phyloP scores from a whole-genome alignment of 2,888 invertebrate genomes.

The Erebia aethiops region DNA sequence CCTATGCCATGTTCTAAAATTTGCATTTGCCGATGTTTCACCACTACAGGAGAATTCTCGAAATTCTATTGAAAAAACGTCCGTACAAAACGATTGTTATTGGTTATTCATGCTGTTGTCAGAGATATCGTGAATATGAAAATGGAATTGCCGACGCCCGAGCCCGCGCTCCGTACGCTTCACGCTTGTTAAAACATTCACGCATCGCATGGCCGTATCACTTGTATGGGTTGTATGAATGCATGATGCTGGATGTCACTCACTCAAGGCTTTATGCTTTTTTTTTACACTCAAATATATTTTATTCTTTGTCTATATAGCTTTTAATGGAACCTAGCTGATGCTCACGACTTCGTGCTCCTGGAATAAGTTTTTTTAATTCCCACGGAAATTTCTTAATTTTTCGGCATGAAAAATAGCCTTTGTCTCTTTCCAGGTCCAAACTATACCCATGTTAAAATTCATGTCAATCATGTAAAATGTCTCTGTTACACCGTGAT shows the following conservation, averaged over 20 bases:
- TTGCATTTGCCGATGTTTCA: not conserved
- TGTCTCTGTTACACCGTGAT: too few species aligned
- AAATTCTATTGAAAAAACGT: conserved; percentile 8
- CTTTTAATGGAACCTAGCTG: too few species aligned
- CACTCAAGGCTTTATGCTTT: not conserved
- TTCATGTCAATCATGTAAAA: too few species aligned
- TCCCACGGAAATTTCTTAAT: too few species aligned
- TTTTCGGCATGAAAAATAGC: too few species aligned
- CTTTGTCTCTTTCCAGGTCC: too few species aligned
- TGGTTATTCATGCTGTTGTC: conserved; percentile 14
- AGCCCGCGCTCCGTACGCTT: not conserved
- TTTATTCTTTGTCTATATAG: not conserved
- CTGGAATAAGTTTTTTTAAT: too few species aligned
- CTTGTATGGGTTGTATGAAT: conserved; percentile 1
- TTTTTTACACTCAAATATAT: not conserved
- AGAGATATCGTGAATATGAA: conserved; percentile 13
- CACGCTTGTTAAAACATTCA: conserved; percentile 18
- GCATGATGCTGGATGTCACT: not conserved
- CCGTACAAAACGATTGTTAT: conserved; percentile 11
- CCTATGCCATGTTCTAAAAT: not conserved
- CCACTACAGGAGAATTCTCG: not conserved
- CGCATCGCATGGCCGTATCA: not conserved
- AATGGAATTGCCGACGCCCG: conserved; percentile 1
- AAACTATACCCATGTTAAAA: too few species aligned
- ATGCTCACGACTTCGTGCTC: too few species aligned